Evolutionary conservation across 30 jellyfish, hydroid and myxozoan species (phyloP), one percentile per base, ranked within the genome.

Genomic region (Aurelia sp.): DNA sequence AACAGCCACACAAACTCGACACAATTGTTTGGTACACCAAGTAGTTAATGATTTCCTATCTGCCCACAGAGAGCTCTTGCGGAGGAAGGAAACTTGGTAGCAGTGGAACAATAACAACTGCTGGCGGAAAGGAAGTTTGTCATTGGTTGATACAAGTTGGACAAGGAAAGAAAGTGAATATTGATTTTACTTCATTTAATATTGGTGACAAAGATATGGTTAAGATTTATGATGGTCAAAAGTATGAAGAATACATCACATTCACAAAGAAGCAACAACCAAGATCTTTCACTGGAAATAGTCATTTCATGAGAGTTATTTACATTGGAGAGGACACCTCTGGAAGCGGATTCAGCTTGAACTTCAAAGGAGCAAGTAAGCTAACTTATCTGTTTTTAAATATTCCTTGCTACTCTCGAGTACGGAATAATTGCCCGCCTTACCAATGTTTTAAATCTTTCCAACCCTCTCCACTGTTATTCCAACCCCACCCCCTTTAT

Each of bases 71-170:
- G 55, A 66, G 76, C 67, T 53, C 31, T 18, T 81, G 84, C 50
- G 86, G 86, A 57, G 76, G 86, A 31, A 17, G 19, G 21, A 62
- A 33, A 79, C 90, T 22, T 27, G 89, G 86, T 68, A 41, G 31
- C 33, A 57, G 88, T 31, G 98, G 98, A 6, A 81, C 74, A 15
- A 37, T 92, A 6, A 33, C 74, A 6, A 73, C 82, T 17, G 71
- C 37, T 21, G 96, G 80, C 52, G 91, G 87, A 74, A 83, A 76
- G 67, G 78, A 60, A 11, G 89, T 30, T 17, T 92, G 98, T 66
- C 98, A 92, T 73, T 92, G 98, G 98, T 44, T 92, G 68, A 74
- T 92, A 35, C 90, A 86, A 88, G 97, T 92, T 3, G 83, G 65
- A 23, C 95, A 92, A 58, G 98, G 98, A 48, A 78, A 87, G 81